These are phyloP conservation scores for Acanthosepion pharaonis DNA, from an alignment of 2,888 invertebrate species.

Conservation along the genomic window DNA sequence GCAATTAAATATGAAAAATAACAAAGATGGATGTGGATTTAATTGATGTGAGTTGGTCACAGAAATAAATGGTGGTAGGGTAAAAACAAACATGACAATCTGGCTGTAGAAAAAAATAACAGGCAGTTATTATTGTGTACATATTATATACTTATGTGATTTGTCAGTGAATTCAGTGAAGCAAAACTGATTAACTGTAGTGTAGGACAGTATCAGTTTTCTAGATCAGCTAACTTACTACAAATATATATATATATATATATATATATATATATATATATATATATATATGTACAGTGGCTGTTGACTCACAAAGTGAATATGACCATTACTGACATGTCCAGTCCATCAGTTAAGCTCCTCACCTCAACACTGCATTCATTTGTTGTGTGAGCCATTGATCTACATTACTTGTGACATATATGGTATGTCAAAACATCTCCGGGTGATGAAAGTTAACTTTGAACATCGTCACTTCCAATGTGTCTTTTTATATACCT, in stretches of 20 bases:
- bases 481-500: too few relatives aligned
- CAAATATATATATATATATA: neutral
- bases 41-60: conserved; percentile 33
- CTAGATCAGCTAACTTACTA: neutral
- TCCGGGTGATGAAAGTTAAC: too few relatives aligned
- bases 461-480: too few relatives aligned
- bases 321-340: too few relatives aligned
- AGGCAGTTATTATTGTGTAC: neutral
- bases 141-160: conserved; percentile 6
- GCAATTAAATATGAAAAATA: neutral
- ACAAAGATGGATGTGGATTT: neutral
- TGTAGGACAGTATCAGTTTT: neutral
- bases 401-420: too few relatives aligned
- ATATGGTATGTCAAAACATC: too few relatives aligned
- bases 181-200: neutral
- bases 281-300: too few relatives aligned
- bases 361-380: too few relatives aligned
- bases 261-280: too few relatives aligned
- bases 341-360: too few relatives aligned
- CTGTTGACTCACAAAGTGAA: too few relatives aligned
- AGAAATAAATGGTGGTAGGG: neutral
- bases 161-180: neutral
- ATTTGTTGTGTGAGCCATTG: too few relatives aligned
- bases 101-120: neutral
- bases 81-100: neutral